Conservation (phyloP, 2,113 vertebrate genomes). For the Aegotheles bennettii region DNA sequence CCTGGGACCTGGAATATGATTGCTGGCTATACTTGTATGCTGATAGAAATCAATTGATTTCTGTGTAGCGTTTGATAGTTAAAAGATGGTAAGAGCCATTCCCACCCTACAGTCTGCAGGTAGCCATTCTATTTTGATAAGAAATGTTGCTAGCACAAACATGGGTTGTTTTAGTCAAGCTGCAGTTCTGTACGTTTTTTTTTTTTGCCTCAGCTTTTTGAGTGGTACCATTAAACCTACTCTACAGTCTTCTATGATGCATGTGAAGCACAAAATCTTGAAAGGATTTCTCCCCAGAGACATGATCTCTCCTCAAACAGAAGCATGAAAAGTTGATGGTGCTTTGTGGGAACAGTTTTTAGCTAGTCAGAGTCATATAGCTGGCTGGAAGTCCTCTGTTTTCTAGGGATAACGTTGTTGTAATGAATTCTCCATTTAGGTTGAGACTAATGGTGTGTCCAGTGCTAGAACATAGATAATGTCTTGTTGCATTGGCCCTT, state of each 20-base stretch:
- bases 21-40: not conserved
- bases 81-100: not conserved
- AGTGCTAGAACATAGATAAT: not conserved
- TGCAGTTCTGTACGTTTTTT: fast-evolving
- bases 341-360: not conserved
- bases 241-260: not conserved
- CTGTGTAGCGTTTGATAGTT: not conserved
- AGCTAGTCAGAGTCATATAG: not conserved
- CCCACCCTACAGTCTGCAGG: not conserved
- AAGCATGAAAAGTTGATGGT: not conserved
- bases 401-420: not conserved
- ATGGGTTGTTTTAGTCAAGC: fast-evolving
- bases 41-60: not conserved
- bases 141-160: not conserved
- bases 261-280: not conserved
- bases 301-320: not conserved
- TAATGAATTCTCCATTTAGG: fast-evolving
- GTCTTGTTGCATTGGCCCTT: not conserved
- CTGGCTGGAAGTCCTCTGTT: not conserved
- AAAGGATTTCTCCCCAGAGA: not conserved
- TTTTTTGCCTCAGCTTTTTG: not conserved
- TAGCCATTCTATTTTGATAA: not conserved
- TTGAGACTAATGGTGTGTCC: no score
- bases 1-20: not conserved
- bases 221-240: not conserved